Evolutionary conservation across 2,113 vertebrate genomes (phyloP).

Genomic region (Kryptolebias marmoratus): DNA sequence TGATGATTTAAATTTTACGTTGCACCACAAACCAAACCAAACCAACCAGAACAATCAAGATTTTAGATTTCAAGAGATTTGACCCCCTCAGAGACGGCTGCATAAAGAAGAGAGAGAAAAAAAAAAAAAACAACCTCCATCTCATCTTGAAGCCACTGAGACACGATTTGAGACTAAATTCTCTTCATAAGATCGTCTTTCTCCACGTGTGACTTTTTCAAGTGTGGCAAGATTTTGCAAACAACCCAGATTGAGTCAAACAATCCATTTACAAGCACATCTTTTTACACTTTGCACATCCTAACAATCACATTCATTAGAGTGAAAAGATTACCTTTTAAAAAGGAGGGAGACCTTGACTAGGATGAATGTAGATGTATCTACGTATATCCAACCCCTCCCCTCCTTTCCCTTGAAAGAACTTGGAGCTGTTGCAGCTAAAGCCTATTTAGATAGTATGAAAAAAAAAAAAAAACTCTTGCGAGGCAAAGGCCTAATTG

Average conservation of each 20-base stretch:
- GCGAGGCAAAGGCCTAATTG: constrained; percentile 67
- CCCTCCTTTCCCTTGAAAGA: constrained; percentile 27
- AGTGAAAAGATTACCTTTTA: constrained; percentile 61
- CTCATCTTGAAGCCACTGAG: constrained; percentile 2
- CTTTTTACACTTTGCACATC: constrained; percentile 37
- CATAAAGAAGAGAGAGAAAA: constrained; percentile 20
- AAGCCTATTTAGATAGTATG: constrained; percentile 62
- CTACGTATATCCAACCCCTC: constrained; percentile 14
- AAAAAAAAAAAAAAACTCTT: constrained; percentile 38
- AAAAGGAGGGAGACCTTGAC: constrained; percentile 55
- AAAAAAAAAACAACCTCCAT: background rate
- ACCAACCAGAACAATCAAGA: background rate
- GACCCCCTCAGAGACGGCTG: constrained; percentile 13
- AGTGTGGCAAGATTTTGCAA: constrained; percentile 5
- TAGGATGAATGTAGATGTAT: constrained; percentile 38
- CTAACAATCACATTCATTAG: constrained; percentile 55
- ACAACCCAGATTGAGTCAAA: constrained; percentile 23
- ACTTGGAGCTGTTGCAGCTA: constrained; percentile 46
- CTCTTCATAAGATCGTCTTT: constrained; percentile 1
- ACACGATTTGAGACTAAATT: constrained; percentile 5
- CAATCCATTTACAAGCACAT: constrained; percentile 40
- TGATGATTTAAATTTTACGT: background rate
- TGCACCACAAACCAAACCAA: constrained; percentile 8
- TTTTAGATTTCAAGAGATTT: background rate
- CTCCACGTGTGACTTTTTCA: constrained; percentile 16